A percentile compares a stretch with the other conserved stretches of the same genome.
Conservation (phyloP, 2,888 invertebrate species). For the Malthinus flaveolus region DNA sequence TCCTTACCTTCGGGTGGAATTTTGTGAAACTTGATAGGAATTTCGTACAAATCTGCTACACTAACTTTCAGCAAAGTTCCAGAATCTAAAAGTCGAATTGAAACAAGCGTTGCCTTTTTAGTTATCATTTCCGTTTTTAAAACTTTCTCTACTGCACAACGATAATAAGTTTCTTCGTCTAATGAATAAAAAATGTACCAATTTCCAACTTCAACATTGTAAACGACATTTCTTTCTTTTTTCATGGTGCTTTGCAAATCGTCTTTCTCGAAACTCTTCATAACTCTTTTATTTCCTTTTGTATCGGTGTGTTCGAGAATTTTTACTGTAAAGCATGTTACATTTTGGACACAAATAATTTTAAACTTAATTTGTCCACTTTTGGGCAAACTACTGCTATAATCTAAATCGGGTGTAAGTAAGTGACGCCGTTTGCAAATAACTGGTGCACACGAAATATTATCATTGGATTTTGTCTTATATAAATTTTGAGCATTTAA, state of each 20-base stretch:
- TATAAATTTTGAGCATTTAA: background rate
- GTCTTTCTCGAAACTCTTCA: constrained; percentile 39
- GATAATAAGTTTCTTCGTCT: constrained; percentile 55
- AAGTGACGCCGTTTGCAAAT: constrained; percentile 67
- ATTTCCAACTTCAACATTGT: constrained; percentile 58
- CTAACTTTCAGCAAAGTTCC: constrained; percentile 56
- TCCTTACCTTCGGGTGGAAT: constrained; percentile 53
- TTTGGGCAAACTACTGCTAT: constrained; percentile 58
- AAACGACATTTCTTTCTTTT: constrained; percentile 39
- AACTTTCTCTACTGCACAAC: constrained; percentile 62
- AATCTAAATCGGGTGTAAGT: constrained; percentile 59
- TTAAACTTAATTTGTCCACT: constrained; percentile 62
- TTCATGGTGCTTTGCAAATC: constrained; percentile 1
- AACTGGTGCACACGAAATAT: constrained; percentile 46
- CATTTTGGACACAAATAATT: constrained; percentile 61
- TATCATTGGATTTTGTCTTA: background rate
- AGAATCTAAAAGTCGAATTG: constrained; percentile 65
- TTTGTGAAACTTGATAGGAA: constrained; percentile 58
- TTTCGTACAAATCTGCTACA: constrained; percentile 55
- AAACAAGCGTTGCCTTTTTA: constrained; percentile 39
- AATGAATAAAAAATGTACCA: constrained; percentile 60
- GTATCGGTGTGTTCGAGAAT: constrained; percentile 54
- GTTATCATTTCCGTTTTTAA: constrained; percentile 43
- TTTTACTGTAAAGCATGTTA: constrained; percentile 65
- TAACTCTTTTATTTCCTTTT: constrained; percentile 32